These are phyloP conservation scores for Pammene fasciana DNA, from an alignment of 2,888 invertebrate genomes.

Conservation along the genomic window DNA sequence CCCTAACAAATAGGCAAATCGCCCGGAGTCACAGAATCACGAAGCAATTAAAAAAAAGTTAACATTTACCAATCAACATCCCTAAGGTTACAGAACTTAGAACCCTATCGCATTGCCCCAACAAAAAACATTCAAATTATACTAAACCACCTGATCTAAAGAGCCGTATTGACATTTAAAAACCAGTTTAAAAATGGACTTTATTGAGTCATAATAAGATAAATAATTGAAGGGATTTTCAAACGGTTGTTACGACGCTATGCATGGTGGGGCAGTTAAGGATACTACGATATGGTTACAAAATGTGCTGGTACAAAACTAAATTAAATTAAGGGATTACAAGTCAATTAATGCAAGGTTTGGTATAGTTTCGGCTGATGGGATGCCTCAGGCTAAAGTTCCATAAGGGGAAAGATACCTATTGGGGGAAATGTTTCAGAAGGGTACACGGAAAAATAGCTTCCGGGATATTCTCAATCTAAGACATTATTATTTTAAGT, in stretches of 20 bases:
- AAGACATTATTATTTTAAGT: too few relatives aligned
- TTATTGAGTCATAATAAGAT: too few relatives aligned
- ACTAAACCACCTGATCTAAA: too few relatives aligned
- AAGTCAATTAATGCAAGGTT: constrained; percentile 25
- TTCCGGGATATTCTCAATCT: too few relatives aligned
- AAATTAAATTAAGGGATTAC: constrained; percentile 33
- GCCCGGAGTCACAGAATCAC: constrained; percentile 15
- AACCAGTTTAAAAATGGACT: too few relatives aligned
- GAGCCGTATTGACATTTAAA: too few relatives aligned
- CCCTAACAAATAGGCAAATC: constrained; percentile 23
- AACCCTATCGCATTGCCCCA: neutral
- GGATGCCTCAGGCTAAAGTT: constrained; percentile 1
- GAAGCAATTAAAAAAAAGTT: constrained; percentile 11
- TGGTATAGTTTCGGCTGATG: constrained; percentile 21
- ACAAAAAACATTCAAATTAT: neutral
- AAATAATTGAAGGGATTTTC: too few relatives aligned
- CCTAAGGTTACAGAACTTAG: neutral
- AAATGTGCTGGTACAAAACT: constrained; percentile 2
- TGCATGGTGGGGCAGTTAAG: neutral
- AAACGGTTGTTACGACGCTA: too few relatives aligned
- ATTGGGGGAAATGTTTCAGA: too few relatives aligned
- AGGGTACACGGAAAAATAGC: too few relatives aligned
- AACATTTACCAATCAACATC: neutral
- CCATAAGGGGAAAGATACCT: neutral
- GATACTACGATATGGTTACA: neutral